phyloP scores from a whole-genome alignment of 2,888 invertebrate genomes.

The Bombylius major region DNA sequence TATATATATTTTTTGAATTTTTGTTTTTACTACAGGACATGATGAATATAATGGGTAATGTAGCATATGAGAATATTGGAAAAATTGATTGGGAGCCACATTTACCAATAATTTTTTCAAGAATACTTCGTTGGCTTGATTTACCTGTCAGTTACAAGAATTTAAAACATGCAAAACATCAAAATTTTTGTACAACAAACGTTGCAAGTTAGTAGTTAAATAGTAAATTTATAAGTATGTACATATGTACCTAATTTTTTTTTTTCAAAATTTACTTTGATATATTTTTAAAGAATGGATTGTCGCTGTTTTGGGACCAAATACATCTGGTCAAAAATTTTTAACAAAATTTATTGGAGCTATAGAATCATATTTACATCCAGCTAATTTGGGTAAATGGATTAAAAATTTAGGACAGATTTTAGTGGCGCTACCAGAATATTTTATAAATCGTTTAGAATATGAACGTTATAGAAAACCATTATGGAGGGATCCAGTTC shows the following conservation, averaged over 20 bases:
- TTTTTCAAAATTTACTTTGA: background rate
- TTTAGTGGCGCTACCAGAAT: constrained; percentile 51
- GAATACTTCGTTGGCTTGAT: constrained; percentile 58
- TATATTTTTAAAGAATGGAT: constrained; percentile 37
- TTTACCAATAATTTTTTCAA: constrained; percentile 61
- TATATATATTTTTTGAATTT: too few relatives aligned
- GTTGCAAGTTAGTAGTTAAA: constrained; percentile 12
- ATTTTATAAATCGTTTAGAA: constrained; percentile 46
- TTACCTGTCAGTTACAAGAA: constrained; percentile 68
- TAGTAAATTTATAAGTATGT: too few relatives aligned
- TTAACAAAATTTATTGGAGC: constrained; percentile 69
- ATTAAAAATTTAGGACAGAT: constrained; percentile 52
- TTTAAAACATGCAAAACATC: constrained; percentile 43
- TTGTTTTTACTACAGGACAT: constrained; percentile 42
- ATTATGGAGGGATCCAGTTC: constrained; percentile 33
- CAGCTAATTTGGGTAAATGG: constrained; percentile 80
- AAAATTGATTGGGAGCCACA: constrained; percentile 80
- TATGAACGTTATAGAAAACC: constrained; percentile 31
- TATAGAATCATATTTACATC: constrained; percentile 77
- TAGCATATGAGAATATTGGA: constrained; percentile 64
- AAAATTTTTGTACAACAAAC: constrained; percentile 29
- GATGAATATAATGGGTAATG: constrained; percentile 58
- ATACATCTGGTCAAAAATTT: constrained; percentile 54
- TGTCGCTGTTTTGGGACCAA: constrained; percentile 50
- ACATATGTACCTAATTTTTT: background rate